A percentile compares a stretch with the other conserved stretches of the same genome.
These are phyloP conservation scores for Thamnaconus septentrionalis DNA, from an alignment of 2,113 vertebrate species.

Conservation along the genomic window DNA sequence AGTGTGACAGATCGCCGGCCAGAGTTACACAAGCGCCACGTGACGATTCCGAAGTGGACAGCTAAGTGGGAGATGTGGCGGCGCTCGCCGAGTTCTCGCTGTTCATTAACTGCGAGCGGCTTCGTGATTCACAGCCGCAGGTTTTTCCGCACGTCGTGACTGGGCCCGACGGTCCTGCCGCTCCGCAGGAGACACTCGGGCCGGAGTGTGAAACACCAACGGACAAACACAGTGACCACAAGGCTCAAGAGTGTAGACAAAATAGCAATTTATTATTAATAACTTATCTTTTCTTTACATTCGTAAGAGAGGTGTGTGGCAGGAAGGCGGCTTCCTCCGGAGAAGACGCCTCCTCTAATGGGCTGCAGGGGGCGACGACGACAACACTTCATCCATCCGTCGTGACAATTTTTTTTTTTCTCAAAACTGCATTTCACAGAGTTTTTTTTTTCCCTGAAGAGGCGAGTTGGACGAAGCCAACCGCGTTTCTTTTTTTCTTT, in stretches of 20 bases:
- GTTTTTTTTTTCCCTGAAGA: constrained; percentile 84
- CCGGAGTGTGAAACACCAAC: neutral
- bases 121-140: constrained; percentile 29
- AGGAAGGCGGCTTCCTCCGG: constrained; percentile 66
- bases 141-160: constrained; percentile 46
- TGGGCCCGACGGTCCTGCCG: constrained; percentile 27
- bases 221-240: neutral
- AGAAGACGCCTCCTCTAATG: constrained; percentile 65
- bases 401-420: constrained; percentile 23
- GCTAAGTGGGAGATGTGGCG: constrained; percentile 17
- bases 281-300: constrained; percentile 98
- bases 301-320: constrained; percentile 78
- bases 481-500: constrained; percentile 32
- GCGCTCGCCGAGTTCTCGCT: constrained; percentile 27
- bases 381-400: constrained; percentile 42
- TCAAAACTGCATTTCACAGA: constrained; percentile 86
- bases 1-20: constrained; percentile 2
- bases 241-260: constrained; percentile 84
- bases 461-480: constrained; percentile 78
- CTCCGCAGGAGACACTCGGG: constrained; percentile 30
- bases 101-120: constrained; percentile 6
- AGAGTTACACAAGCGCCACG: constrained; percentile 21
- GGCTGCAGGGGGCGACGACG: constrained; percentile 14
- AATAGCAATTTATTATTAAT: constrained; percentile 99
- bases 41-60: constrained; percentile 22